Conservation (phyloP, 2,888 invertebrate genomes). For the Coremacera marginata region DNA sequence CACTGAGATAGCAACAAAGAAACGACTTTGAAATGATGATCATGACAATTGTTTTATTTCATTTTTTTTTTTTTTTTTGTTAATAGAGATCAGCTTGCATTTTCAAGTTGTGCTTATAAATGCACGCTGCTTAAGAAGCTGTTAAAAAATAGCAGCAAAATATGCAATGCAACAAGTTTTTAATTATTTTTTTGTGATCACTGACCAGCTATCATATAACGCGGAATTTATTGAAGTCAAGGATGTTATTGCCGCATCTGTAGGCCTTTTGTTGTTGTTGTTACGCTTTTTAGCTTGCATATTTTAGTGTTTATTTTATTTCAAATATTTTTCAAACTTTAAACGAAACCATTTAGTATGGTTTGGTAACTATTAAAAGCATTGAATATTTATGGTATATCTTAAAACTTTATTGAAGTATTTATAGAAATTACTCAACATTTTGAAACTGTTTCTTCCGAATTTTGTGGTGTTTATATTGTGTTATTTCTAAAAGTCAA, state of each 20-base stretch:
- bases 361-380: too few relatives aligned
- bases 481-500: too few relatives aligned
- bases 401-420: too few relatives aligned
- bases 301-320: too few relatives aligned
- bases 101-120: background rate
- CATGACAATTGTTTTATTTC: slow-evolving; percentile 14
- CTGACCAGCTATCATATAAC: slow-evolving; percentile 46
- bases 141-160: background rate
- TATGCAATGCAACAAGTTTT: background rate
- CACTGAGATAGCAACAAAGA: slow-evolving; percentile 22
- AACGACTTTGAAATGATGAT: slow-evolving; percentile 36
- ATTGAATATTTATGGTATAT: too few relatives aligned
- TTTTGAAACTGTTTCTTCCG: too few relatives aligned
- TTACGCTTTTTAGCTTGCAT: too few relatives aligned
- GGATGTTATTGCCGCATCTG: slow-evolving; percentile 60
- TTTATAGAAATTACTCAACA: too few relatives aligned
- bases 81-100: background rate
- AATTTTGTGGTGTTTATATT: too few relatives aligned
- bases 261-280: slow-evolving; percentile 13
- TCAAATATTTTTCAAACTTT: too few relatives aligned
- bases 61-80: background rate
- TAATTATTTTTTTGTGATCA: background rate
- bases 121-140: background rate
- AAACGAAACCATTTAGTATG: too few relatives aligned
- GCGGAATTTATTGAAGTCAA: slow-evolving; percentile 64